Evolutionary conservation across 2,113 vertebrate genomes (phyloP).

Genomic region (Scopus umbretta): DNA sequence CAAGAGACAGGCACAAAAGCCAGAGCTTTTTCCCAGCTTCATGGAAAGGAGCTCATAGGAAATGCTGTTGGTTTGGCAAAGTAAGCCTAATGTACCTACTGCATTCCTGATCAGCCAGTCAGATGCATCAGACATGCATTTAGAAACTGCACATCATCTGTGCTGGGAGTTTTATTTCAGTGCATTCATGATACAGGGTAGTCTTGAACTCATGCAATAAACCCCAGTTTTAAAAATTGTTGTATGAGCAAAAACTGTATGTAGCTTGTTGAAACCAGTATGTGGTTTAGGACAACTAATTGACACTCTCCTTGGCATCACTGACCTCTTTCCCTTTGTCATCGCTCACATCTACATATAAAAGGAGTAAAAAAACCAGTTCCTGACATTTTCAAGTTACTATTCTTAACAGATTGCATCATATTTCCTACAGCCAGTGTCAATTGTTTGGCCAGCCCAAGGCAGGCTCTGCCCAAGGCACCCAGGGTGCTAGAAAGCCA

Average conservation of each 20-base stretch:
- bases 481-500: background rate
- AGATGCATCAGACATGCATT: background rate
- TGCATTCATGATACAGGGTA: background rate
- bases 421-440: background rate
- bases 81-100: background rate
- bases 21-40: background rate
- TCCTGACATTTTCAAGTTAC: background rate
- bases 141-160: background rate
- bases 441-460: background rate
- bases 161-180: background rate
- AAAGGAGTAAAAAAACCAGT: background rate
- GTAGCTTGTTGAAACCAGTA: background rate
- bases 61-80: background rate
- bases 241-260: background rate
- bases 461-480: background rate
- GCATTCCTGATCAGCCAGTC: background rate
- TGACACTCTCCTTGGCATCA: background rate
- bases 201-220: background rate
- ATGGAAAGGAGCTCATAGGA: background rate
- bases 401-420: constrained; percentile 1
- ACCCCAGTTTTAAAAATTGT: background rate
- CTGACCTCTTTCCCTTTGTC: background rate
- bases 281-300: background rate
- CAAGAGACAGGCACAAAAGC: background rate
- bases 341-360: background rate